These are phyloP conservation scores for Eospalax fontanierii DNA, from an alignment of 2,797 vertebrate genomes.

Conservation along the genomic window DNA sequence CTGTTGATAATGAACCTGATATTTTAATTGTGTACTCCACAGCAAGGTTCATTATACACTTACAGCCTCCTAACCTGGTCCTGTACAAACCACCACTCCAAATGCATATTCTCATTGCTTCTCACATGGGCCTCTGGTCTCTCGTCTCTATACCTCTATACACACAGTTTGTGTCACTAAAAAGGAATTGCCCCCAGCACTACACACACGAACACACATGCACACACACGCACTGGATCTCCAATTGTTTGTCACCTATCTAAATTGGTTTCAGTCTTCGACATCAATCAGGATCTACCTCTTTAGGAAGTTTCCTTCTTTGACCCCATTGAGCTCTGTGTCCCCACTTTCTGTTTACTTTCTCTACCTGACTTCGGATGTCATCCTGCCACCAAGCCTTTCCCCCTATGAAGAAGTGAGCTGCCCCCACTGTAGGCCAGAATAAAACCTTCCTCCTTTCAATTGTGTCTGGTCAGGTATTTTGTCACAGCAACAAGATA, in stretches of 20 bases:
- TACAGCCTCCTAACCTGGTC: neutral
- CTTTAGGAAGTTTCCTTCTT: neutral
- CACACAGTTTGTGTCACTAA: neutral
- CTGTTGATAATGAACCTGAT: neutral
- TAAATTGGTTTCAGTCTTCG: neutral
- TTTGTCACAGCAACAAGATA: neutral
- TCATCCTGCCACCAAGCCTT: neutral
- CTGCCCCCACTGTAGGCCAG: neutral
- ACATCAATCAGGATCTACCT: neutral
- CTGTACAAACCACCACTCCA: constrained; percentile 26
- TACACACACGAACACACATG: neutral
- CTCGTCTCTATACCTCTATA: neutral
- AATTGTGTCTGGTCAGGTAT: neutral
- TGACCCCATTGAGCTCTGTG: neutral
- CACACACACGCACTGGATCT: neutral
- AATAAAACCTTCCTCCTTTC: neutral
- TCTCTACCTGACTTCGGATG: neutral
- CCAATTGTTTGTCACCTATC: neutral
- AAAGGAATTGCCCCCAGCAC: neutral
- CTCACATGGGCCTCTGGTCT: neutral
- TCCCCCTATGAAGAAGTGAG: neutral
- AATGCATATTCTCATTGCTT: neutral
- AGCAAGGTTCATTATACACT: too few relatives aligned
- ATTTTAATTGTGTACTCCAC: neutral
- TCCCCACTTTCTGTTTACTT: neutral